Conservation (phyloP, 2,888 invertebrate species). For the Gandaritis pyraliata region DNA sequence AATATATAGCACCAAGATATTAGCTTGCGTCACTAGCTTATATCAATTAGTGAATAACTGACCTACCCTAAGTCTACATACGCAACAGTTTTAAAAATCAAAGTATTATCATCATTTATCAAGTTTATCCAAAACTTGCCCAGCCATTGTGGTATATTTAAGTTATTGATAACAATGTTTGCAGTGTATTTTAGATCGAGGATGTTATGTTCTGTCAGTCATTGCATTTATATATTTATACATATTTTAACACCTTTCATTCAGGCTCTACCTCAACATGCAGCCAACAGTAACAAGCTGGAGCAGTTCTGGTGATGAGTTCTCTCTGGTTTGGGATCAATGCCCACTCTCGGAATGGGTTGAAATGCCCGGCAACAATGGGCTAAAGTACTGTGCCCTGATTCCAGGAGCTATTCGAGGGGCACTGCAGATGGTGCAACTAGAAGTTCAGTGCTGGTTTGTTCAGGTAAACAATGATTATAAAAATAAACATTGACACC, state of each 20-base stretch:
- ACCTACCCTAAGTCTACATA: too few species aligned
- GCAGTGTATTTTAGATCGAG: background rate
- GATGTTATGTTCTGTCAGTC: slow-evolving; percentile 13
- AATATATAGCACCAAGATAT: too few species aligned
- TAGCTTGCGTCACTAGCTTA: too few species aligned
- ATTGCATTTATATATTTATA: too few species aligned
- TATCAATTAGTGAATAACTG: too few species aligned
- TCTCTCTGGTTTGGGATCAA: slow-evolving; percentile 96
- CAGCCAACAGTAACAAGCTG: slow-evolving; percentile 97
- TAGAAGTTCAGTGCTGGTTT: slow-evolving; percentile 98
- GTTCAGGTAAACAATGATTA: slow-evolving; percentile 83
- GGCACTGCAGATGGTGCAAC: slow-evolving; percentile 99
- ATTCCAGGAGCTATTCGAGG: slow-evolving; percentile 96
- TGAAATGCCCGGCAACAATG: slow-evolving; percentile 93
- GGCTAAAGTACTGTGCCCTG: slow-evolving; percentile 95
- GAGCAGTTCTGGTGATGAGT: slow-evolving; percentile 97
- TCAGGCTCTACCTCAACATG: slow-evolving; percentile 93
- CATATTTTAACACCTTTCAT: slow-evolving; percentile 47
- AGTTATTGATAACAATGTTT: too few species aligned
- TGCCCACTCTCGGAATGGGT: slow-evolving; percentile 99
- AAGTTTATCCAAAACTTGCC: too few species aligned
- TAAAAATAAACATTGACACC: too few species aligned
- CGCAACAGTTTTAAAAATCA: too few species aligned
- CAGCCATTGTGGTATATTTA: too few species aligned
- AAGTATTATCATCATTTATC: too few species aligned